phyloP scores from a whole-genome alignment of 1,140 invertebrate genomes.

The Brachionus rubens region DNA sequence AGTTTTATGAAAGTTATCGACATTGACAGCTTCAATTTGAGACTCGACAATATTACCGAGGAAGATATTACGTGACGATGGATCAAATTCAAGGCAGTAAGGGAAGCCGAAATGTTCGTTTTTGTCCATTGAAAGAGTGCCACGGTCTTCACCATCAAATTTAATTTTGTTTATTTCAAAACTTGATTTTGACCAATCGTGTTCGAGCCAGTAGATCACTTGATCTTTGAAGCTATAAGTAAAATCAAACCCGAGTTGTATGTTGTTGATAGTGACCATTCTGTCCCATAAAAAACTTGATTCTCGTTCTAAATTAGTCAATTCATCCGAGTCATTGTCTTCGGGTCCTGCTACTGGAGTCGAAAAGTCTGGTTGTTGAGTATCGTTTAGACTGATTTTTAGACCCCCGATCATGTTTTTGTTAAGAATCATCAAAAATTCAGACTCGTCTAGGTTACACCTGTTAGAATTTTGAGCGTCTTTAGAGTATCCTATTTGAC shows the following conservation, averaged over 20 bases:
- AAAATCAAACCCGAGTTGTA: constrained; percentile 21
- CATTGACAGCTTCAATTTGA: constrained; percentile 80
- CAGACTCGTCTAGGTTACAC: constrained; percentile 30
- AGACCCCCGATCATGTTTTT: constrained; percentile 24
- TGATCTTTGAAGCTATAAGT: background rate
- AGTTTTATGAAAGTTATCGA: constrained; percentile 59
- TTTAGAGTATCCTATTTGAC: constrained; percentile 17
- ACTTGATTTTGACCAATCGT: constrained; percentile 46
- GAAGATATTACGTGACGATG: constrained; percentile 89
- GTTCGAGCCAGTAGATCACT: constrained; percentile 28
- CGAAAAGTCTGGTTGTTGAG: background rate
- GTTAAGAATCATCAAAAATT: constrained; percentile 11
- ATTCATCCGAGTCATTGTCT: background rate
- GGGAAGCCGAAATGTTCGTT: constrained; percentile 80
- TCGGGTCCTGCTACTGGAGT: background rate
- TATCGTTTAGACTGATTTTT: constrained; percentile 6
- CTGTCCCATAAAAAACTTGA: constrained; percentile 55
- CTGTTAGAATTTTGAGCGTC: background rate
- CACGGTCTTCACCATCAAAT: constrained; percentile 80
- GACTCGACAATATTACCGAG: constrained; percentile 84
- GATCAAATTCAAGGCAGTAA: constrained; percentile 87
- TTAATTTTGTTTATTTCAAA: constrained; percentile 76
- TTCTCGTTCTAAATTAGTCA: background rate
- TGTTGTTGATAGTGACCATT: constrained; percentile 49
- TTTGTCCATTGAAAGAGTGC: constrained; percentile 69